Evolutionary conservation across 2,888 invertebrate species (phyloP).

Genomic region (Hyposoter dolosus): DNA sequence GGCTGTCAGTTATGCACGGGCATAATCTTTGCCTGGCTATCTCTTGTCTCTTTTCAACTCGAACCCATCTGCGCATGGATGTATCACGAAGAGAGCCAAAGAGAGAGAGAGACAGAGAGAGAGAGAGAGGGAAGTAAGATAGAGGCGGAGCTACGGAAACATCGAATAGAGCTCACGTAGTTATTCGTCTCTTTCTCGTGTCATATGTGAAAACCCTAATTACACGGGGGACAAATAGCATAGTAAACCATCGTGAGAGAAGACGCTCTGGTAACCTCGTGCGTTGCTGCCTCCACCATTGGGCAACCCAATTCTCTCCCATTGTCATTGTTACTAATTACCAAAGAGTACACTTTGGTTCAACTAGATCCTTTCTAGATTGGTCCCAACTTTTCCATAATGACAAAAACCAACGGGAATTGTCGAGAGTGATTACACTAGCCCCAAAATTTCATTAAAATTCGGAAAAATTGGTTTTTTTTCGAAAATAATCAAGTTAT

Average conservation of each 20-base stretch:
- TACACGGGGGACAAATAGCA: slow-evolving; percentile 66
- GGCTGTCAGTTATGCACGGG: slow-evolving; percentile 70
- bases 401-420: not conserved
- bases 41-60: slow-evolving; percentile 22
- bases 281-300: slow-evolving; percentile 42
- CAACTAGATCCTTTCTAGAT: not conserved
- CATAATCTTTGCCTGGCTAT: slow-evolving; percentile 62
- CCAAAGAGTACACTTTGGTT: not conserved
- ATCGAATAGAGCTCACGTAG: slow-evolving; percentile 37
- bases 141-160: slow-evolving; percentile 56
- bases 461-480: not conserved
- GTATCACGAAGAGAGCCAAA: slow-evolving; percentile 49
- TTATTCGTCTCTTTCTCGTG: slow-evolving; percentile 52
- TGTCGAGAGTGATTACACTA: not conserved
- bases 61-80: slow-evolving; percentile 2
- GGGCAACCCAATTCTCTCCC: not conserved
- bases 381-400: not conserved
- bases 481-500: not conserved
- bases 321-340: slow-evolving; percentile 6
- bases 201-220: slow-evolving; percentile 70
- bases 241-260: slow-evolving; percentile 69
- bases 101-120: slow-evolving; percentile 11
- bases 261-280: slow-evolving; percentile 59
- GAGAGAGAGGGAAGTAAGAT: slow-evolving; percentile 5
- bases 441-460: not conserved